phyloP scores from a whole-genome alignment of 2,888 invertebrate genomes.

The Erebia epiphron region DNA sequence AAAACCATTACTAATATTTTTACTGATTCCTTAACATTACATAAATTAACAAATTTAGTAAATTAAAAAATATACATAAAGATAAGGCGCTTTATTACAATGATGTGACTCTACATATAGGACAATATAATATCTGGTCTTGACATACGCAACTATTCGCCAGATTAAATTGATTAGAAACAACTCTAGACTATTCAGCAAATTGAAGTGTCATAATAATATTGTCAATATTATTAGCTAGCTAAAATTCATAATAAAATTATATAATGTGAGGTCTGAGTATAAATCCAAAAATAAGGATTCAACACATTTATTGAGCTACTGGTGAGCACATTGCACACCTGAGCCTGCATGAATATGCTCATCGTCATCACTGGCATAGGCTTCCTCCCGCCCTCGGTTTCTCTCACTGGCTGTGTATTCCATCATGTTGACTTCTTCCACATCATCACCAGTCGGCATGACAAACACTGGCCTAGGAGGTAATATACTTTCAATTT shows the following conservation, averaged over 20 bases:
- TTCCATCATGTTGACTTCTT: constrained; percentile 92
- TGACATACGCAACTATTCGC: neutral
- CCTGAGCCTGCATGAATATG: constrained; percentile 83
- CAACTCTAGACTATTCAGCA: constrained; percentile 11
- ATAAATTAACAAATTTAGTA: constrained; percentile 23
- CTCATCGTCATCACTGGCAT: constrained; percentile 86
- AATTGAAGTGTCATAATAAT: constrained; percentile 52
- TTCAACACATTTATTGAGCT: constrained; percentile 67
- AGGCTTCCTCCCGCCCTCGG: constrained; percentile 85
- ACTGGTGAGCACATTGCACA: constrained; percentile 93
- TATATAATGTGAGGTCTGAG: constrained; percentile 72
- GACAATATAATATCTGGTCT: constrained; percentile 1
- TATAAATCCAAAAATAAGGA: constrained; percentile 56
- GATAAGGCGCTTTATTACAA: constrained; percentile 32
- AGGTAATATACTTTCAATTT: constrained; percentile 89
- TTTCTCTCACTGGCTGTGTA: constrained; percentile 85
- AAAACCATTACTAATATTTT: constrained; percentile 39
- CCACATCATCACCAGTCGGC: constrained; percentile 91
- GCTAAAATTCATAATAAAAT: constrained; percentile 63
- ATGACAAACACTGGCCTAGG: constrained; percentile 86
- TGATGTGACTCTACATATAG: constrained; percentile 22
- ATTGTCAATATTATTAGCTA: constrained; percentile 65
- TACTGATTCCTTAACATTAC: constrained; percentile 36
- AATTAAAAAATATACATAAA: constrained; percentile 23
- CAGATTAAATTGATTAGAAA: constrained; percentile 18